Evolutionary conservation across 2,888 invertebrate genomes (phyloP).

Genomic region (Drosophila dives): DNA sequence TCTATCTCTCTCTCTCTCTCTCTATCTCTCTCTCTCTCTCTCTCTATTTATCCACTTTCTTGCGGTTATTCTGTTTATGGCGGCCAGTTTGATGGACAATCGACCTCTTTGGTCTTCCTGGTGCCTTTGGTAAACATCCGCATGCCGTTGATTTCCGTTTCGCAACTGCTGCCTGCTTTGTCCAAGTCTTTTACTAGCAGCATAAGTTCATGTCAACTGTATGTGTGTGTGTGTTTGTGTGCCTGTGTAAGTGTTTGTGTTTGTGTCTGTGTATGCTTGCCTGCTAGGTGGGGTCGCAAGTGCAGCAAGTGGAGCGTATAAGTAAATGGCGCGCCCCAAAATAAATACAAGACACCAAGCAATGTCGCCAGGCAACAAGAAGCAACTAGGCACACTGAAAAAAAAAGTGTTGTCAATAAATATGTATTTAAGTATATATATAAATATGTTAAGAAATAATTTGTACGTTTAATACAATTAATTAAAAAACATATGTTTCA

Average conservation of each 20-base stretch:
- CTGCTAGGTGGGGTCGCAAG: conserved; percentile 35
- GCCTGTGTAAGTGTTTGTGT: conserved; percentile 10
- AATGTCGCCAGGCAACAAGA: conserved; percentile 29
- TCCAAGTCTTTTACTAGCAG: conserved; percentile 35
- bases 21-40: not conserved
- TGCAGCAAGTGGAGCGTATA: conserved; percentile 69
- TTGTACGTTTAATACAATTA: too few relatives aligned
- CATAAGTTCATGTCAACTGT: conserved; percentile 61
- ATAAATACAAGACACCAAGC: conserved; percentile 57
- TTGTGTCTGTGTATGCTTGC: not conserved
- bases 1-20: not conserved
- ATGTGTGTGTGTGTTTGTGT: not conserved
- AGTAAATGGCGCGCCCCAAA: conserved; percentile 70
- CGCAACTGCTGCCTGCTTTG: conserved; percentile 25
- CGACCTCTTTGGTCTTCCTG: conserved; percentile 31
- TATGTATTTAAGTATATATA: not conserved
- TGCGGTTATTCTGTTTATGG: conserved; percentile 5
- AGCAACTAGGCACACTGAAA: conserved; percentile 1
- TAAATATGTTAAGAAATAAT: not conserved
- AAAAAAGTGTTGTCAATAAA: not conserved
- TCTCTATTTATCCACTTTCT: not conserved
- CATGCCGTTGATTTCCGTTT: conserved; percentile 43
- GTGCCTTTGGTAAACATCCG: conserved; percentile 60
- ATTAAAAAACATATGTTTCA: not conserved
- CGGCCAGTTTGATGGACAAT: conserved; percentile 31